Conservation (phyloP, 2,797 vertebrate species). For the Amblyraja radiata region DNA sequence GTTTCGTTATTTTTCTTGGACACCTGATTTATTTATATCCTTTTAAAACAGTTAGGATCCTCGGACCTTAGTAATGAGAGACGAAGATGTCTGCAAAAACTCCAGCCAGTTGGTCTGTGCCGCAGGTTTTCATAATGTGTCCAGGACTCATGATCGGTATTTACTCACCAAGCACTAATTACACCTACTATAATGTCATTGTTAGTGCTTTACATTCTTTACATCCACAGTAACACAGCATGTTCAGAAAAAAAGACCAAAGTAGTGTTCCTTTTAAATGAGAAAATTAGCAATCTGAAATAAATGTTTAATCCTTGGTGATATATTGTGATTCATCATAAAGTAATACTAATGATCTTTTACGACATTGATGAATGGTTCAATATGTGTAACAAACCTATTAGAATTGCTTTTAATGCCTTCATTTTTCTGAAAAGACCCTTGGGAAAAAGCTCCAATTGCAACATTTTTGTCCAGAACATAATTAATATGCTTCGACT, state of each 20-base stretch:
- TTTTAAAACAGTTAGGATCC: too few species aligned
- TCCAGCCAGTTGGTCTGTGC: not conserved
- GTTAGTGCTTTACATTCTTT: not conserved
- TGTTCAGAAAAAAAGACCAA: not conserved
- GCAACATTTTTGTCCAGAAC: slow-evolving; percentile 2
- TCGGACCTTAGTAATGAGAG: too few species aligned
- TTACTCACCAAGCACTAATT: not conserved
- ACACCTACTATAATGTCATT: too few species aligned
- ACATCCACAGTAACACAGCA: not conserved
- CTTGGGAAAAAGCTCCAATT: slow-evolving; percentile 11
- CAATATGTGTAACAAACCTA: slow-evolving; percentile 33
- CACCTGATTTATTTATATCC: too few species aligned
- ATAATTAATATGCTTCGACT: slow-evolving; percentile 15
- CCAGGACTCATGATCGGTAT: not conserved
- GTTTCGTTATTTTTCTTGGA: too few species aligned
- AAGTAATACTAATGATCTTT: slow-evolving; percentile 17
- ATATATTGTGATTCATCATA: not conserved
- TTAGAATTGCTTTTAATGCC: slow-evolving; percentile 28
- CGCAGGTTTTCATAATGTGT: too few species aligned
- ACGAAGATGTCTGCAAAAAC: too few species aligned
- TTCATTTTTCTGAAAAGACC: slow-evolving; percentile 21
- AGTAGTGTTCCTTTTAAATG: slow-evolving; percentile 1
- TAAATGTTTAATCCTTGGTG: slow-evolving; percentile 29
- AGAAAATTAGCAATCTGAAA: slow-evolving; percentile 7
- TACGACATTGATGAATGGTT: slow-evolving; percentile 20